phyloP scores from a whole-genome alignment of 2,113 vertebrate species.

The Hassar affinis region DNA sequence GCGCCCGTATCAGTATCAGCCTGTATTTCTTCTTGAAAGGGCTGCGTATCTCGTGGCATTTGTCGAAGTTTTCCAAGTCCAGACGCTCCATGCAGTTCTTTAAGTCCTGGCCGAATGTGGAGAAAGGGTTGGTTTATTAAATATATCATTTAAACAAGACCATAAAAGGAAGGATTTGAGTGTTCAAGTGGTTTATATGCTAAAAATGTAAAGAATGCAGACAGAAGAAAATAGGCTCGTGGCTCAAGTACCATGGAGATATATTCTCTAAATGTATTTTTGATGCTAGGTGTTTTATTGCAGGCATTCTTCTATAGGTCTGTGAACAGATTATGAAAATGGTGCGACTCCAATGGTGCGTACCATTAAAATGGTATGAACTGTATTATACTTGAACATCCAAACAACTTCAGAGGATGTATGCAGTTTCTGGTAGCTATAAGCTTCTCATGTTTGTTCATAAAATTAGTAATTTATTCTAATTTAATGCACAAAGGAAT shows the following conservation, averaged over 20 bases:
- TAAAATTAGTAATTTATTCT: not conserved
- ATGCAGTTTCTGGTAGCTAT: not conserved
- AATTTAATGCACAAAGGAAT: not conserved
- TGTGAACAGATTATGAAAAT: not conserved
- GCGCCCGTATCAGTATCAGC: slow-evolving; percentile 81
- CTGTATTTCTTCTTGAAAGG: slow-evolving; percentile 85
- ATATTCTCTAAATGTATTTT: not conserved
- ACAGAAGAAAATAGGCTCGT: not conserved
- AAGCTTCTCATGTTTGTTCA: not conserved
- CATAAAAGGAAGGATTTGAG: not conserved
- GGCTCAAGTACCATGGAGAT: too few relatives aligned
- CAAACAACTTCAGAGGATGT: not conserved
- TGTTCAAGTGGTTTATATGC: not conserved
- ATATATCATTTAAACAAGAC: slow-evolving; percentile 6
- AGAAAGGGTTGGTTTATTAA: not conserved
- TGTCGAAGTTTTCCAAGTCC: slow-evolving; percentile 89
- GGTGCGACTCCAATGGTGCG: too few relatives aligned
- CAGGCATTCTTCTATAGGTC: not conserved
- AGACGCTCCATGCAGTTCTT: slow-evolving; percentile 86
- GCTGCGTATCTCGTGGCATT: slow-evolving; percentile 86
- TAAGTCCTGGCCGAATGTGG: slow-evolving; percentile 75
- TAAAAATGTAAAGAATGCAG: not conserved
- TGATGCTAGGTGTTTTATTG: not conserved
- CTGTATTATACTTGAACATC: not conserved
- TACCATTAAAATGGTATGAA: not conserved